Evolutionary conservation across 2,888 invertebrate species (phyloP).

Genomic region (Linnaemya vulpina): DNA sequence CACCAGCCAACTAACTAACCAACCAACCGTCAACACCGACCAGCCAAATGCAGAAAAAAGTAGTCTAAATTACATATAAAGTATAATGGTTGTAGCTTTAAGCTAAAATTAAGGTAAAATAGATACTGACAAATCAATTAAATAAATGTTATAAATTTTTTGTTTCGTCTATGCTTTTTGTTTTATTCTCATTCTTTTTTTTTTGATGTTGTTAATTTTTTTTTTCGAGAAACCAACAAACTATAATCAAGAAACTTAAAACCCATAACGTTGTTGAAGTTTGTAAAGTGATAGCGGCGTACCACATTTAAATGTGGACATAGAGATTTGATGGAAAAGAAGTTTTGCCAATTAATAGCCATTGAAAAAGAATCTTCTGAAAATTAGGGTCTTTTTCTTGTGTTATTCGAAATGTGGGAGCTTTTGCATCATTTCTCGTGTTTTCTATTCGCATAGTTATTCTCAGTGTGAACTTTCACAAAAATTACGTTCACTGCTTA

Average conservation of each 20-base stretch:
- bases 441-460: no score
- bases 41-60: conserved; percentile 30
- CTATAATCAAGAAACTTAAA: conserved; percentile 65
- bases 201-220: conserved; percentile 12
- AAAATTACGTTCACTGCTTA: no score
- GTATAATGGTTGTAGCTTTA: conserved; percentile 60
- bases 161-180: conserved; percentile 19
- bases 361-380: neutral
- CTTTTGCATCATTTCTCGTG: no score
- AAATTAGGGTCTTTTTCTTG: no score
- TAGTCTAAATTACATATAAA: conserved; percentile 63
- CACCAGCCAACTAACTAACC: neutral
- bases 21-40: conserved; percentile 10
- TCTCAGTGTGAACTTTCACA: no score
- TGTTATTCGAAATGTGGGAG: no score
- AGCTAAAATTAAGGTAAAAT: conserved; percentile 67
- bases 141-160: conserved; percentile 49
- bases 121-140: conserved; percentile 71
- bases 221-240: conserved; percentile 45
- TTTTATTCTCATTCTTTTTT: conserved; percentile 9
- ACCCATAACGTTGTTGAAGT: conserved; percentile 58
- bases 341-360: no score
- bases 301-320: neutral
- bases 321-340: neutral
- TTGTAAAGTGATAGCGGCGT: conserved; percentile 25